Base-by-base conservation (phyloP, 2,888 invertebrate genomes). In the Sphaerophoria rueppellii region DNA sequence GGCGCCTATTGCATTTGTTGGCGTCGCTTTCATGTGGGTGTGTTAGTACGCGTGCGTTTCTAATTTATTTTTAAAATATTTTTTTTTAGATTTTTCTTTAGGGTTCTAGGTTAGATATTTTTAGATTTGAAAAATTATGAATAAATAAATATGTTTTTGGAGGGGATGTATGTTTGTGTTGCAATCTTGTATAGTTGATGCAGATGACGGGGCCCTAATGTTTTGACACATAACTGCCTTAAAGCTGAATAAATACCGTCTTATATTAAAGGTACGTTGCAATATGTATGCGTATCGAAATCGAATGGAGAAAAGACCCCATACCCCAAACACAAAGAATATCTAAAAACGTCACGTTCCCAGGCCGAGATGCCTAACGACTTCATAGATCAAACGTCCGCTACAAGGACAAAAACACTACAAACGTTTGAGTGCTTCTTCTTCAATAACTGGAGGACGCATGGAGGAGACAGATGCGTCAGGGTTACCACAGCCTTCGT, bases 11-110 rank as follows among this genome's bases (percentile, higher is more conserved):
- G 24, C 24, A 24, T 46, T 46, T n/a, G 5, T 46, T 9, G 12
- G 14, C 11, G 50, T 24, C 16, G 24, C 11, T 4, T 12, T 6
- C 11, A 43, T 43, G 9, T 43, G 82, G 77, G 74, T 82, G 86
- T 86, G 55, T 86, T 86, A 82, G 86, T 86, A 78, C 86, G 86
- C 86, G 86, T 82, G 86, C 86, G 86, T 86, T 86, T 78, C 67
- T 61, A 74, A 78, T 78, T 82, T 86, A 86, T 86, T 82, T 86
- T 71, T 55, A 60, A 81, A 70, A 77, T 6, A 43, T 43, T 50
- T 61, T 57, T 55, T 63, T 65, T 50, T 73, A 69, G 69, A 63
- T 85, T 67, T 50, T 65, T 12, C 4, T 77, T 80, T 77, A 70
- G 76, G 77, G 85, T 85, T 85, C 85, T 85, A 85, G 85, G 85